A percentile compares a stretch with the other conserved stretches of the same genome.
phyloP scores from a whole-genome alignment of 2,888 invertebrate species.

The Zhengitettix transpicula region DNA sequence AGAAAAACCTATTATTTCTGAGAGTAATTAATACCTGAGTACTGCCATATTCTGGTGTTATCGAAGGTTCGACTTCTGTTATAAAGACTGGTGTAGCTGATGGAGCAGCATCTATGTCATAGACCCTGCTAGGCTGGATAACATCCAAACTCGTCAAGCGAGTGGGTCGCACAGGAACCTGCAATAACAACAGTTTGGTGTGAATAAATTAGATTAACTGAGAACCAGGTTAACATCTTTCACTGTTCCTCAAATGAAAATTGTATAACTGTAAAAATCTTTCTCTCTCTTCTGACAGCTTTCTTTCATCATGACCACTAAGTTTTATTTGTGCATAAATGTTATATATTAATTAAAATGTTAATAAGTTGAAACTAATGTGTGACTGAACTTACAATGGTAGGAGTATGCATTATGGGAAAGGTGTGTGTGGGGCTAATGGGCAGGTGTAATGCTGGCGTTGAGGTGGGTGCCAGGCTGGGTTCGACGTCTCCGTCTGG shows the following conservation, averaged over 20 bases:
- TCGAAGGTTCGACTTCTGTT: slow-evolving; percentile 12
- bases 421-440: slow-evolving; percentile 11
- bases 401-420: slow-evolving; percentile 18
- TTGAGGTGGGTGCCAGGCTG: not conserved
- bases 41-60: not conserved
- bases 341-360: too few relatives aligned
- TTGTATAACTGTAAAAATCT: too few relatives aligned
- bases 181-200: slow-evolving; percentile 7
- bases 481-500: slow-evolving; percentile 3
- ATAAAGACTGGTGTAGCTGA: slow-evolving; percentile 16
- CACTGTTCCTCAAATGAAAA: too few relatives aligned
- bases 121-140: not conserved
- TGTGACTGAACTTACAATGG: slow-evolving; percentile 15
- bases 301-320: too few relatives aligned
- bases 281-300: too few relatives aligned
- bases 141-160: slow-evolving; percentile 6
- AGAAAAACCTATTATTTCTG: too few relatives aligned
- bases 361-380: not conserved
- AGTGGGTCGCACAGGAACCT: slow-evolving; percentile 16
- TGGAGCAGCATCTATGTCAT: slow-evolving; percentile 12
- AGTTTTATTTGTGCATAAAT: too few relatives aligned
- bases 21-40: not conserved
- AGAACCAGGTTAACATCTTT: too few relatives aligned
- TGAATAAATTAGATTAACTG: too few relatives aligned
- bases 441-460: slow-evolving; percentile 4